Evolutionary conservation across 2,797 vertebrate genomes (phyloP), one percentile per base, ranked within the genome.

Genomic region (Pipistrellus pipistrellus): DNA sequence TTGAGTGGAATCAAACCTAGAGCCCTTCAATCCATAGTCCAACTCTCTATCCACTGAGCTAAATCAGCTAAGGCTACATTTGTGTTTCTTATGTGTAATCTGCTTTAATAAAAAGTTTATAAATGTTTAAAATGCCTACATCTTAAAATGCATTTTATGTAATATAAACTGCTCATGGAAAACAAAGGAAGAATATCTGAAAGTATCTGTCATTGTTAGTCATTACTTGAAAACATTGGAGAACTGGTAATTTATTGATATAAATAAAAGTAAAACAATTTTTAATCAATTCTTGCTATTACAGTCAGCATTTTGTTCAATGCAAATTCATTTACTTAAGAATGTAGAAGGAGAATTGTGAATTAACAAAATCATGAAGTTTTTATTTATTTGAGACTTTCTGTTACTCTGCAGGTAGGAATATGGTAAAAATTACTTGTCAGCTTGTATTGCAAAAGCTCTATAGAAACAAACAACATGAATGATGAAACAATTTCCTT

Each of bases 251-350:
- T 71, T 53, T 71, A 41, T 23, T 80, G 38, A 82, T n/a, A 76
- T 9, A 41, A 71, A 44, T 75, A 27, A 2, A 85, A 92, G 6
- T 73, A 57, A 77, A 95, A 68, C 9, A 32, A 12, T 46, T 88
- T 93, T 53, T 18, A 48, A 71, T 66, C 15, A 71, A 32, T 75
- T 48, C 1, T 75, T 92, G 8, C 20, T 62, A 46, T 78, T 94
- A 75, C 2, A 92, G 35, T 73, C 10, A 57, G 25, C 59, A 1
- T 53, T 46, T 68, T 48, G 9, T 53, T 87, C 32, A 72, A 27
- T 87, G 18, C 13, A 83, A 76, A 90, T n/a, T 30, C 27, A 55
- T 81, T 93, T 80, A 84, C 30, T 87, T 93, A 25, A 41, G 38
- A 59, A 5, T n/a, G 8, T 14, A 68, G 68, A 57, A 48, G 7